Percentiles rank a stretch among this genome's conserved stretches.
Evolutionary conservation across 2,797 vertebrate species (phyloP).

Genomic region (Schizopygopsis malacanthus): DNA sequence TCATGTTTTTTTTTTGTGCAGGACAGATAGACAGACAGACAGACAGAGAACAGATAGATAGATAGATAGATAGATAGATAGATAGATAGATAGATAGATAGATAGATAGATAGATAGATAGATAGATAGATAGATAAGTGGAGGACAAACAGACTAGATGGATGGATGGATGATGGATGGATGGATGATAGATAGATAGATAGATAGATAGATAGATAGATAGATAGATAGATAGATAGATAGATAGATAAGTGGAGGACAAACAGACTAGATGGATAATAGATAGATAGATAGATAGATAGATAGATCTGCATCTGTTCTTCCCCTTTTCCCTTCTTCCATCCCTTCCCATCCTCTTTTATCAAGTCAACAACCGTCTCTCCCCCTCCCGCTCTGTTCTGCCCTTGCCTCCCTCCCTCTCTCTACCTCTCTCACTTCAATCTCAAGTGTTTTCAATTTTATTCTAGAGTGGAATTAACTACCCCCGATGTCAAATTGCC

Average conservation of each 20-base stretch:
- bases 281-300: conserved; percentile 56
- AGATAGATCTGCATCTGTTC: conserved; percentile 71
- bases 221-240: conserved; percentile 20
- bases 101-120: background rate
- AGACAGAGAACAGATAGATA: background rate
- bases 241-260: background rate
- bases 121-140: background rate
- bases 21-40: too few species aligned
- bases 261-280: background rate
- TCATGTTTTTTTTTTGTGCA: background rate
- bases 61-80: too few species aligned
- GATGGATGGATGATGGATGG: background rate
- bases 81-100: background rate
- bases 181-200: background rate
- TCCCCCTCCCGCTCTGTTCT: conserved; percentile 75
- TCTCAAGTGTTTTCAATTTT: conserved; percentile 99
- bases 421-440: conserved; percentile 87
- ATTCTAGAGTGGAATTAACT: conserved; percentile 99
- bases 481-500: conserved; percentile 99
- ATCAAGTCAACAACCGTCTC: conserved; percentile 88
- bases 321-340: conserved; percentile 78
- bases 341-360: conserved; percentile 86
- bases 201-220: background rate
- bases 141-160: too few species aligned
- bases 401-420: conserved; percentile 72